Evolutionary conservation across 2,797 vertebrate species (phyloP).

Genomic region (Typhlichthys subterraneus): DNA sequence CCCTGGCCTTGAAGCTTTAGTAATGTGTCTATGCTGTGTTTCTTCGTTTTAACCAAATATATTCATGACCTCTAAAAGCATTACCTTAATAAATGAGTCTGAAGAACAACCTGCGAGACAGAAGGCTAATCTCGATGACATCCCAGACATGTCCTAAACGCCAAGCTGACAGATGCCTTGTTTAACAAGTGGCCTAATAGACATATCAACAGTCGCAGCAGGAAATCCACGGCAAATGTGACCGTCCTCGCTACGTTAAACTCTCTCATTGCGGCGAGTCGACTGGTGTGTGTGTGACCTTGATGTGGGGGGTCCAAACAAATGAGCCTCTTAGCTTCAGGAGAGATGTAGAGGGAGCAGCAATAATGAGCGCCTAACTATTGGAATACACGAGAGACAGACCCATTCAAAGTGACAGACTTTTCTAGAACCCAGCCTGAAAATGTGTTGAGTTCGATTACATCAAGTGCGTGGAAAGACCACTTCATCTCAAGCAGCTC

Average conservation of each 20-base stretch:
- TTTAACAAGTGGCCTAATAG: constrained; percentile 19
- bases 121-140: not conserved
- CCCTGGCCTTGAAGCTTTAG: too few relatives aligned
- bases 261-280: constrained; percentile 1
- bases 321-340: constrained; percentile 6
- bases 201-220: constrained; percentile 27
- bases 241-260: constrained; percentile 4
- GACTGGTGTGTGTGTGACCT: constrained; percentile 27
- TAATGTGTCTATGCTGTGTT: not conserved
- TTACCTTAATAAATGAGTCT: not conserved
- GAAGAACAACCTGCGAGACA: not conserved
- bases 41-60: too few relatives aligned
- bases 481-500: too few relatives aligned
- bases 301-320: constrained; percentile 6
- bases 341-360: not conserved
- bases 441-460: not conserved
- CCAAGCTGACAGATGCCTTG: constrained; percentile 19
- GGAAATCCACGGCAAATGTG: constrained; percentile 19
- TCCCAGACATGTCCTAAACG: not conserved
- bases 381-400: not conserved
- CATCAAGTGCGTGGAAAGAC: not conserved
- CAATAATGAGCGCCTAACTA: not conserved
- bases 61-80: not conserved
- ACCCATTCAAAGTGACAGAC: not conserved
- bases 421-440: too few relatives aligned